Base-by-base conservation (phyloP, 2,113 vertebrate species). In the Ibidorhyncha struthersii region DNA sequence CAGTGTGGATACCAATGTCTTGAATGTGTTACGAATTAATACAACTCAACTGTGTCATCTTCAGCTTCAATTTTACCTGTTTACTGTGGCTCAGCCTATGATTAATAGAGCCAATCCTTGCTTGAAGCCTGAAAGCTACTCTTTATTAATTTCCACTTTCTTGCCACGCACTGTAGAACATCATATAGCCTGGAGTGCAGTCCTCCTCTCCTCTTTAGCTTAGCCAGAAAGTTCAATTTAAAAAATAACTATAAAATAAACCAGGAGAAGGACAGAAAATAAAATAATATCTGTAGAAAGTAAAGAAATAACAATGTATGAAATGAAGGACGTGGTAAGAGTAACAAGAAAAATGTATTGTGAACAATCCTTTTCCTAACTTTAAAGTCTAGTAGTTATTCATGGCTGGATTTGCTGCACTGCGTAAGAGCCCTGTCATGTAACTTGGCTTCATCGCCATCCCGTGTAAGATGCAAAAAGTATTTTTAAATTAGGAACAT, bases 101-200 rank as follows among this genome's bases (percentile, higher is more conserved):
- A 88, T 77, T 88, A 93, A 77, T 62, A 41, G 43, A 88, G 27
- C 36, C 36, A 92, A 49, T 43, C 26, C 15, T 53, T 93, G 53
- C 66, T 65, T 36, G 53, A 88, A 96, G 66, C 45, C 53, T 82
- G 36, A 85, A 95, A 72, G 62, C 47, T 61, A 52, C 27, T 90
- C 38, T 81, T 59, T 86, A 77, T 82, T 92, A 88, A 96, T 93
- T 96, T 90, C 23, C 40, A 69, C 27, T 91, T 86, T 61, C 55
- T 61, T 53, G 36, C 41, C 45, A 94, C 9, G 27, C 69, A 74
- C 86, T 58, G 36, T 72, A 82, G 76, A 96, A 77, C 34, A 77
- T 66, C 62, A 62, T 8, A 80, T 18, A 73, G 76, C 94, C 91
- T 65, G 63, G 25, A 95, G 76, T n/a, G 62, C 62, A 52, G 10